Evolutionary conservation across 1,140 invertebrate species (phyloP).

Genomic region (Lasioglossum albipes): DNA sequence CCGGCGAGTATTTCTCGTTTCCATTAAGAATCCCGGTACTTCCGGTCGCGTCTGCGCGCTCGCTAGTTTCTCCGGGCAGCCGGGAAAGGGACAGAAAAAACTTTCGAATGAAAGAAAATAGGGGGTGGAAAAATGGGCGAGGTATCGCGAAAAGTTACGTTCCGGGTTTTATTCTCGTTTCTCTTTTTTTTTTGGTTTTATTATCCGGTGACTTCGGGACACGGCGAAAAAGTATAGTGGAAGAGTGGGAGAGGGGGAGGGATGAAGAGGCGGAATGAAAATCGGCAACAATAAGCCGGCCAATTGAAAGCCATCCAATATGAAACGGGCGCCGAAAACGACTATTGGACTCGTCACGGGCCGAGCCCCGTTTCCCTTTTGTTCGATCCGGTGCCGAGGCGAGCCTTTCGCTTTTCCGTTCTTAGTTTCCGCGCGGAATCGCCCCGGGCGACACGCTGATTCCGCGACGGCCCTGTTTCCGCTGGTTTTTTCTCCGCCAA

Average conservation of each 20-base stretch:
- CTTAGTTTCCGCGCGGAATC: no score
- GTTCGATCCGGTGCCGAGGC: neutral
- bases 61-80: neutral
- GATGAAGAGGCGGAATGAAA: conserved; percentile 6
- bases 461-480: no score
- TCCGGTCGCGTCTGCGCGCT: no score
- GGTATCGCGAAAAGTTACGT: neutral
- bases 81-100: neutral
- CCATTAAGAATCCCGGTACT: no score
- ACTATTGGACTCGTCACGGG: neutral
- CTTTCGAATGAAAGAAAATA: neutral
- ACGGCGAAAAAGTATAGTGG: neutral
- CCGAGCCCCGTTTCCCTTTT: neutral
- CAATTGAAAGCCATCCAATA: conserved; percentile 26
- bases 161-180: neutral
- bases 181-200: neutral
- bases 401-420: neutral
- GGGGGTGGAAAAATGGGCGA: neutral
- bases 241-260: neutral
- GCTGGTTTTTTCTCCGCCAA: no score
- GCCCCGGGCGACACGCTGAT: neutral
- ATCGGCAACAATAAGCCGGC: conserved; percentile 26
- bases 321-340: conserved; percentile 5
- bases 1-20: no score
- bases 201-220: neutral